Base-by-base conservation (phyloP, 2,888 invertebrate genomes). In the Papilio gigon region DNA sequence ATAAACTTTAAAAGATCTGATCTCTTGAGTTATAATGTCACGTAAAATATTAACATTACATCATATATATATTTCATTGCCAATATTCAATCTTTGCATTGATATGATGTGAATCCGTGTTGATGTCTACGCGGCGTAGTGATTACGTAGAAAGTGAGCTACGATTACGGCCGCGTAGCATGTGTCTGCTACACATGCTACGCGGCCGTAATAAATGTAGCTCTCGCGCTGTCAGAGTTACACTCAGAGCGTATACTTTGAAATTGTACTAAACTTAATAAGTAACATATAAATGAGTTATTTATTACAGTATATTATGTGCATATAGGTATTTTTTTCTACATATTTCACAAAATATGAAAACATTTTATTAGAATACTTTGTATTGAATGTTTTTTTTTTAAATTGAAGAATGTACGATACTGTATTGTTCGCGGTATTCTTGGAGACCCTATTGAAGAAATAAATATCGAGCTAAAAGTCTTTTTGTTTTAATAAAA, bases 401-500 rank as follows among this genome's bases (percentile, higher is more conserved):
- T n/a, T n/a, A n/a, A n/a, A n/a, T n/a, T n/a, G n/a, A n/a, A n/a
- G n/a, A n/a, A n/a, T n/a, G n/a, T n/a, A n/a, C n/a, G 20, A 11
- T 44, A 9, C 44, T 44, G 17, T 44, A 12, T 47, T 22, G 20
- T 27, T 0, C 14, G n/a, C 53, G 53, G 2, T 14, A 11, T n/a
- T 53, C 25, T 4, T 53, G n/a, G 53, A 53, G n/a, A 53, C 27
- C 27, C 9, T 14, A 50, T 50, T 47, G 22, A 0, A 4, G 20
- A 22, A 17, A 22, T 14, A 59, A 59, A 62, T 20, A 62, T 11
- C 8, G 2, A 2, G 9, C 8, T 44, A 12, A 47, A 47, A 22
- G 47, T 47, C 25, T 40, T 42, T 59, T 65, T 44, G 20, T 65
- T 66, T 60, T 33, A 33, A 65, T 40, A 37, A 65, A 64, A 65